These are phyloP conservation scores for Lepidurus apus DNA, from an alignment of 1,140 invertebrate genomes.

Conservation along the genomic window DNA sequence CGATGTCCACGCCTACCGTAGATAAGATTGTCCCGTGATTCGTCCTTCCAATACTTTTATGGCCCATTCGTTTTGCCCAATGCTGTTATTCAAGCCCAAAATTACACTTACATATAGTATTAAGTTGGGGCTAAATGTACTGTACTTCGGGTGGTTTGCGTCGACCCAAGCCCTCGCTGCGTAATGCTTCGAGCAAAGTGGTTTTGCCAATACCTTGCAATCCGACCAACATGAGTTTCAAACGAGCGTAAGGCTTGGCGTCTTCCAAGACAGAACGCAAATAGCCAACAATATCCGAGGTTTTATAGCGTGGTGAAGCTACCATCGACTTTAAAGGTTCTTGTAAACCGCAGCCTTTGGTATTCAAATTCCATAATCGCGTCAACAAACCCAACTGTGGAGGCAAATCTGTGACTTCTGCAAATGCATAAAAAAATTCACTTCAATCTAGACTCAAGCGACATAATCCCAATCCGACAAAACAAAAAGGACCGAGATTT, in stretches of 20 bases:
- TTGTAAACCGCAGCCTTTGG: slow-evolving; percentile 77
- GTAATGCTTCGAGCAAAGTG: slow-evolving; percentile 77
- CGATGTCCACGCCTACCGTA: slow-evolving; percentile 94
- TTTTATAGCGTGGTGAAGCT: slow-evolving; percentile 86
- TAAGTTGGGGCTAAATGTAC: slow-evolving; percentile 36
- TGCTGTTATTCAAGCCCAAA: slow-evolving; percentile 51
- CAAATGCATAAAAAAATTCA: slow-evolving; percentile 37
- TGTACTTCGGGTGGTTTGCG: slow-evolving; percentile 66
- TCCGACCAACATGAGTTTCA: slow-evolving; percentile 98
- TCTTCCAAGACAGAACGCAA: slow-evolving; percentile 84
- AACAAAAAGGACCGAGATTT: no score
- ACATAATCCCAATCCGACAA: no score
- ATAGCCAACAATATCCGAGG: slow-evolving; percentile 93
- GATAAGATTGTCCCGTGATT: slow-evolving; percentile 65
- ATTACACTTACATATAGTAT: slow-evolving; percentile 36
- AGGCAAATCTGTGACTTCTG: slow-evolving; percentile 77
- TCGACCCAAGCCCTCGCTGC: slow-evolving; percentile 74
- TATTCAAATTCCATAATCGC: slow-evolving; percentile 92
- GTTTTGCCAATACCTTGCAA: slow-evolving; percentile 92
- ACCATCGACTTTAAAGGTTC: slow-evolving; percentile 90
- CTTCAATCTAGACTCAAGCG: not conserved
- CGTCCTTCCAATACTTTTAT: slow-evolving; percentile 70
- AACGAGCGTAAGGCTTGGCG: slow-evolving; percentile 85
- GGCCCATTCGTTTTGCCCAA: slow-evolving; percentile 91
- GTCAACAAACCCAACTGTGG: slow-evolving; percentile 90